These are phyloP conservation scores for Caiman crocodilus DNA, from an alignment of 2,797 vertebrate species.

Conservation along the genomic window DNA sequence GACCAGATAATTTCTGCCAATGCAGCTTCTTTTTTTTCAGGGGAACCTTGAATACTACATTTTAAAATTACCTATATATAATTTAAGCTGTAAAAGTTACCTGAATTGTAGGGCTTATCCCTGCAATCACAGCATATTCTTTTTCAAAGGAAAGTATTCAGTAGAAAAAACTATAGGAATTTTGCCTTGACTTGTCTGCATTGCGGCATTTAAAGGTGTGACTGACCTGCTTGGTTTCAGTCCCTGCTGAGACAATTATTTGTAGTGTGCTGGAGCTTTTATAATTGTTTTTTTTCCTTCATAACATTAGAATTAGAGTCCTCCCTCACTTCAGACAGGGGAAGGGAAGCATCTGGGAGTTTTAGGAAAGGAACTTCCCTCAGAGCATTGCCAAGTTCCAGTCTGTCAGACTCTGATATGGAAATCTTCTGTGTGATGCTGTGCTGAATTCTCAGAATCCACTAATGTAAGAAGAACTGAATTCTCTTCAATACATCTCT, in stretches of 20 bases:
- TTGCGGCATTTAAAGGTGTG: neutral
- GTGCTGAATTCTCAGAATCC: neutral
- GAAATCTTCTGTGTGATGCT: neutral
- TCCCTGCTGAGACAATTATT: neutral
- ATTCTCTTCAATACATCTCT: neutral
- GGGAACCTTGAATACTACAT: neutral
- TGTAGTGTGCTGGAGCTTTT: neutral
- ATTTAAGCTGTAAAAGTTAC: conserved; percentile 6
- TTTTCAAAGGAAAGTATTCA: conserved; percentile 22
- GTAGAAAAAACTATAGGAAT: neutral
- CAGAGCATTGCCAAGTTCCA: neutral
- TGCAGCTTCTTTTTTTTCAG: neutral
- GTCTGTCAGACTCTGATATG: neutral
- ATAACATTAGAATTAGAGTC: no score
- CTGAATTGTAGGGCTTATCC: conserved; percentile 21
- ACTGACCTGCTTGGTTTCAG: neutral
- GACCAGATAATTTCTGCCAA: neutral
- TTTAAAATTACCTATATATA: conserved; percentile 18
- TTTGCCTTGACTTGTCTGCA: conserved; percentile 19
- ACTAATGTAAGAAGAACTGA: neutral
- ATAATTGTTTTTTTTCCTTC: neutral
- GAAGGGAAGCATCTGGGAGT: neutral
- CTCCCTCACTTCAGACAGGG: neutral
- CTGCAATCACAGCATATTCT: neutral
- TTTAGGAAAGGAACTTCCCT: neutral